Evolutionary conservation across 2,888 invertebrate species (phyloP).

Genomic region (Galerucella nymphaeae): DNA sequence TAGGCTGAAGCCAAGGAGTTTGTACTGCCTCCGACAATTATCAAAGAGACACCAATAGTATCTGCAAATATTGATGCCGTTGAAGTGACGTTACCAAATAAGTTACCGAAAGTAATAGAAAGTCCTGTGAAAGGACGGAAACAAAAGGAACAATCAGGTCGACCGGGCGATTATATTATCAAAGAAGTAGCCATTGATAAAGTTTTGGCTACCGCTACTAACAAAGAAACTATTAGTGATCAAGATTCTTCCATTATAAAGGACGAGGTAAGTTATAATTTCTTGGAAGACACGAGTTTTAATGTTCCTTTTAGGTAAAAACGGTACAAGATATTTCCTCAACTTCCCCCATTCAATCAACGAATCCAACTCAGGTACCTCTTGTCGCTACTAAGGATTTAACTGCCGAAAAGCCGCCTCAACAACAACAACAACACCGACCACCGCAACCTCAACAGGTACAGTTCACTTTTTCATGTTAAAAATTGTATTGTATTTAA

Average conservation of each 20-base stretch:
- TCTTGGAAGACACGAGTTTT: not conserved
- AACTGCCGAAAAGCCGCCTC: not conserved
- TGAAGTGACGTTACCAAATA: constrained; percentile 70
- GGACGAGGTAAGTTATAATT: constrained; percentile 31
- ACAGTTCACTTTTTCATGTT: not conserved
- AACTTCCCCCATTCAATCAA: constrained; percentile 16
- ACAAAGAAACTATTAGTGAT: constrained; percentile 49
- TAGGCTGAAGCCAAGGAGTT: constrained; percentile 64
- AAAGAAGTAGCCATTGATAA: constrained; percentile 27
- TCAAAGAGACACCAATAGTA: constrained; percentile 71
- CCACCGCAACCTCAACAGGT: constrained; percentile 1
- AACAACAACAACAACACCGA: constrained; percentile 9
- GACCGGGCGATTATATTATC: constrained; percentile 32
- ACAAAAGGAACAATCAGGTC: constrained; percentile 49
- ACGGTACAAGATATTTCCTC: constrained; percentile 5
- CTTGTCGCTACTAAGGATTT: constrained; percentile 9
- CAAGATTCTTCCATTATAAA: constrained; percentile 51
- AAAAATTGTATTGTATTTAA: too few relatives aligned
- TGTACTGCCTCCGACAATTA: constrained; percentile 54
- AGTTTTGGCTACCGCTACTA: not conserved
- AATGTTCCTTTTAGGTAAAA: constrained; percentile 19
- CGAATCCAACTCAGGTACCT: constrained; percentile 36
- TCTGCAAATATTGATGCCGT: constrained; percentile 78
- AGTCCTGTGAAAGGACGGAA: constrained; percentile 62
- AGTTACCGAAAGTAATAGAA: constrained; percentile 61